A percentile compares a stretch with the other conserved stretches of the same genome.
Conservation (phyloP, 2,113 vertebrate species). For the Apodemus speciosus region DNA sequence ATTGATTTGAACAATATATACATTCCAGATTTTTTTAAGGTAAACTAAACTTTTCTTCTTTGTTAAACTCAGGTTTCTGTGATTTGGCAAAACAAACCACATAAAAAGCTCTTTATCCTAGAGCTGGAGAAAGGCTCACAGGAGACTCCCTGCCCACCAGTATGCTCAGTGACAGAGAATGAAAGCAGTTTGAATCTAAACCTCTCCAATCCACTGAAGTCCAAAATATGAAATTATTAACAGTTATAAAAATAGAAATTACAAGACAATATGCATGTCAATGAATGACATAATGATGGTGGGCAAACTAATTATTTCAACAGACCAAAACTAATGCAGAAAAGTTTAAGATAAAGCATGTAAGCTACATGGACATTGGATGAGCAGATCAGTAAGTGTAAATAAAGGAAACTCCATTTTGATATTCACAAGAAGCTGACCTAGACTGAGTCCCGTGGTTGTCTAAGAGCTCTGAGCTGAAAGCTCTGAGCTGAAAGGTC, state of each 20-base stretch:
- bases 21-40: not conserved
- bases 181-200: not conserved
- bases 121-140: not conserved
- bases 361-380: not conserved
- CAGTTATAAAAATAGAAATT: constrained; percentile 4
- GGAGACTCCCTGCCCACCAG: not conserved
- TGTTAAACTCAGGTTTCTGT: not conserved
- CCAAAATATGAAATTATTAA: constrained; percentile 6
- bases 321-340: not conserved
- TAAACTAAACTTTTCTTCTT: not conserved
- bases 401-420: not conserved
- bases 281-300: not conserved
- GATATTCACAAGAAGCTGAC: not conserved
- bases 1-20: not conserved
- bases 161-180: not conserved
- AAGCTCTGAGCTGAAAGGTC: not conserved
- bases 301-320: not conserved
- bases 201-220: not conserved
- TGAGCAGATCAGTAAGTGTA: not conserved
- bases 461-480: not conserved
- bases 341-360: constrained; percentile 14
- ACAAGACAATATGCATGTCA: not conserved
- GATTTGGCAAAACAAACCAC: not conserved
- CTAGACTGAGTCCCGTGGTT: not conserved
- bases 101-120: constrained; percentile 18